A percentile compares a stretch with the other conserved stretches of the same genome.
Conservation (phyloP, 1,140 invertebrate species). For the Scylla paramamosain region DNA sequence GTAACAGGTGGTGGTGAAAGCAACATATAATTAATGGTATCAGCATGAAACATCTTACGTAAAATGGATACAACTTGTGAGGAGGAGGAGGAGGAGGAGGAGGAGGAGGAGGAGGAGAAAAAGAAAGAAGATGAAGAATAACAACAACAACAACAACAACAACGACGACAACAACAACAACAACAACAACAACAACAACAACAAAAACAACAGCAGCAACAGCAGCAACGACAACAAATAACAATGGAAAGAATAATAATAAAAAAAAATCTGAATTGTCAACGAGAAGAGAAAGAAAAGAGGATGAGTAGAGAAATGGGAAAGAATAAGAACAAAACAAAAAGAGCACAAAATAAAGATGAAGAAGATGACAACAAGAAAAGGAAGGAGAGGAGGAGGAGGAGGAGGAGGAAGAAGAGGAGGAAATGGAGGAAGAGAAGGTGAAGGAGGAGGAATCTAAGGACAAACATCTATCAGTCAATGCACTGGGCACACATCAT, state of each 20-base stretch:
- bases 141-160: background rate
- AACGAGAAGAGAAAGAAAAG: background rate
- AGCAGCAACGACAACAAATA: too few species aligned
- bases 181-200: too few species aligned
- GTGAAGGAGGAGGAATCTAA: background rate
- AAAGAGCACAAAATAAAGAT: background rate
- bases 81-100: background rate
- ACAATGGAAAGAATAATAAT: background rate
- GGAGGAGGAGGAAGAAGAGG: background rate
- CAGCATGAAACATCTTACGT: background rate
- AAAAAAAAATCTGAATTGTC: too few species aligned
- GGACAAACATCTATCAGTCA: background rate
- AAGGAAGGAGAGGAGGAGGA: background rate
- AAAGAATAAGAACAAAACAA: background rate
- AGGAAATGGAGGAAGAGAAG: background rate
- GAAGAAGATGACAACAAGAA: background rate
- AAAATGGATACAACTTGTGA: background rate
- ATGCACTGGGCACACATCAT: background rate
- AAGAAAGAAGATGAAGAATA: too few species aligned
- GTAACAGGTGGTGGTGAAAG: slow-evolving; percentile 32
- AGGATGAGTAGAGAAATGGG: background rate
- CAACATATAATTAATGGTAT: slow-evolving; percentile 32
- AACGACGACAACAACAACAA: background rate
- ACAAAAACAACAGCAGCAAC: too few species aligned
- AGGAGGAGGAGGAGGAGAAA: slow-evolving; percentile 12